Evolutionary conservation across 2,113 vertebrate genomes (phyloP).

Genomic region (Rhinolophus sinicus): DNA sequence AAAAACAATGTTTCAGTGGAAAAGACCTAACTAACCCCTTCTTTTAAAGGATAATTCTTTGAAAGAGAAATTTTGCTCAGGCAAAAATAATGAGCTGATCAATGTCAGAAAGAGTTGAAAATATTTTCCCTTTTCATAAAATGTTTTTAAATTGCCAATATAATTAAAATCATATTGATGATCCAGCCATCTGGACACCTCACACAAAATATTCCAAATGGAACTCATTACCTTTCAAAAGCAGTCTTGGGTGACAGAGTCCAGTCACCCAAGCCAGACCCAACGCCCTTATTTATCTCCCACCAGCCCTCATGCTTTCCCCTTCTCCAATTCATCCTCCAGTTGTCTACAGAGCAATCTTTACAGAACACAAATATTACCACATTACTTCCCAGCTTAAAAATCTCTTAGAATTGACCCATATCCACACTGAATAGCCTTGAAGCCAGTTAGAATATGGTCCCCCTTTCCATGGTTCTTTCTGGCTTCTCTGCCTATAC

Average conservation of each 20-base stretch:
- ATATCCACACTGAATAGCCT: neutral
- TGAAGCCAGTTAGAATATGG: neutral
- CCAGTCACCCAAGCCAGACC: neutral
- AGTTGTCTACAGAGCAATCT: neutral
- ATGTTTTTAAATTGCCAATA: neutral
- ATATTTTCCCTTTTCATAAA: slow-evolving; percentile 17
- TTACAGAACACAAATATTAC: neutral
- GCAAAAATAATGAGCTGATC: slow-evolving; percentile 3
- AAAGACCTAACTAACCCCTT: slow-evolving; percentile 22
- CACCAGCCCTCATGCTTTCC: neutral
- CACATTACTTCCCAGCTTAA: neutral
- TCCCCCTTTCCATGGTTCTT: neutral
- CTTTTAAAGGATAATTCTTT: slow-evolving; percentile 9
- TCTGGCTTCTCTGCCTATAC: neutral
- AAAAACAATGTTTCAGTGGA: slow-evolving; percentile 31
- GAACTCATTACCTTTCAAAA: neutral
- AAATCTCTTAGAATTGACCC: neutral
- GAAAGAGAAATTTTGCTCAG: slow-evolving; percentile 35
- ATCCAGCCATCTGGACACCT: neutral
- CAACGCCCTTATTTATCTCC: neutral
- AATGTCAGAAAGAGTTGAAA: neutral
- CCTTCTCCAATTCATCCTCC: neutral
- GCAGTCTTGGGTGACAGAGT: neutral
- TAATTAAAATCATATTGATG: slow-evolving; percentile 6
- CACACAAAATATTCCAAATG: neutral